Evolutionary conservation across 2,888 invertebrate genomes (phyloP), one percentile per base, ranked within the genome.

Genomic region (Cantharis nigra): DNA sequence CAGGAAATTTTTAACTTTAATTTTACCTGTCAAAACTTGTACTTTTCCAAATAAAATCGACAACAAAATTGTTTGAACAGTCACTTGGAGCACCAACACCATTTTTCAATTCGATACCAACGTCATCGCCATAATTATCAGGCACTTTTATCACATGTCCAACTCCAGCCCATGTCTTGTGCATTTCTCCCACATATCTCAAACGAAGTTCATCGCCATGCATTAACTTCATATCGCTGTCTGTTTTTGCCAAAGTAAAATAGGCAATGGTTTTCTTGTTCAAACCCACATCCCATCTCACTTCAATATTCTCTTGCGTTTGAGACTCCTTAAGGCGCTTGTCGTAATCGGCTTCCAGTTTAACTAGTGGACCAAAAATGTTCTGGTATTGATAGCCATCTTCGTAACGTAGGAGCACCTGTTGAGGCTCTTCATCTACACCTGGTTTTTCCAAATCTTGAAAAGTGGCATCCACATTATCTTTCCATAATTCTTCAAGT

Each of bases 331-430:
- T 99, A 74, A 98, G 90, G 79, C 97, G 94, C 87, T 97, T 97
- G 88, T 99, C 99, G 87, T 99, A 99, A 85, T 99, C 99, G 0
- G 99, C 99, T 90, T 99, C 99, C 63, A 99, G 90, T 86, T 97
- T 97, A 0, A 99, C 98, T 33, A 99, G 90, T 0, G 99, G 99
- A 0, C 97, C 97, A 89, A 99, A 99, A 78, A 99, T 97, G 87
- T 98, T 98, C 88, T 98, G 98, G 87, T 99, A 99, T 87, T 99
- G 99, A 89, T 98, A 99, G 10, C 99, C 99, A 90, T 99, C 99
- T 89, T 99, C 98, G 86, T 99, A 99, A 81, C 98, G 92, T 74
- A 91, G 81, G 16, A 89, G 79, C 76, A 97, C 96, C 87, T 98
- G 98, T 86, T 98, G 97, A 0, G 99, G 98, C 86, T 99, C 99